A percentile compares a stretch with the other conserved stretches of the same genome.
Conservation (phyloP, 2,888 invertebrate species). For the Leucania comma region DNA sequence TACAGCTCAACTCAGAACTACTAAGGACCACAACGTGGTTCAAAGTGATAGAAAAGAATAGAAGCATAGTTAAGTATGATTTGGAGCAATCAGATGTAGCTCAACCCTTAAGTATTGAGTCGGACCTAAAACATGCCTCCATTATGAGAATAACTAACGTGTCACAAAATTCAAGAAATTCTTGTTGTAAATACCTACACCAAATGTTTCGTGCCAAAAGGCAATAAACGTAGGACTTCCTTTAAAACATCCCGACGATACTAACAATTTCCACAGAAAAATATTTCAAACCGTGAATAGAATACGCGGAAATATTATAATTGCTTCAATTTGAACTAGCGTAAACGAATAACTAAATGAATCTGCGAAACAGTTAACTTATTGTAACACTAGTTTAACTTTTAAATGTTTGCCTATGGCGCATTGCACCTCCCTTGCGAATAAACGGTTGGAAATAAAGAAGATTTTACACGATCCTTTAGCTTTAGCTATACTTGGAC, state of each 20-base stretch:
- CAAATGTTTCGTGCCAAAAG: constrained; percentile 1
- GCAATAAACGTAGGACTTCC: not conserved
- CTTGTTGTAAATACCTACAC: not conserved
- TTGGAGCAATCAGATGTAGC: too few relatives aligned
- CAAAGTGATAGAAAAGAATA: too few relatives aligned
- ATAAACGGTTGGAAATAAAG: constrained; percentile 35
- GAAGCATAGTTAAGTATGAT: too few relatives aligned
- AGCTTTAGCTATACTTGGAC: not conserved
- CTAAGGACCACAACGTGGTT: too few relatives aligned
- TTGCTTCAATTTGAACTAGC: constrained; percentile 34
- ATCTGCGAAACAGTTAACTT: constrained; percentile 21
- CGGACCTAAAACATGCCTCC: too few relatives aligned
- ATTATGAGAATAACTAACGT: not conserved
- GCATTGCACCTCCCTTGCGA: constrained; percentile 54
- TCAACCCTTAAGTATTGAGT: too few relatives aligned
- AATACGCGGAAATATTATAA: constrained; percentile 26
- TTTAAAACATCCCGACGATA: not conserved
- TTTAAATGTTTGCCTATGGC: constrained; percentile 52
- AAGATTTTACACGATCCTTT: not conserved
- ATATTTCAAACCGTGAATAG: constrained; percentile 6
- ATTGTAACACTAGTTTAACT: constrained; percentile 33
- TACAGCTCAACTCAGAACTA: too few relatives aligned
- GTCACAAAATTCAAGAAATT: not conserved
- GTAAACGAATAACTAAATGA: constrained; percentile 20
- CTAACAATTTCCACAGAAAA: not conserved